These are phyloP conservation scores for Parnassius glacialis DNA, from an alignment of 2,888 invertebrate species.

Conservation along the genomic window DNA sequence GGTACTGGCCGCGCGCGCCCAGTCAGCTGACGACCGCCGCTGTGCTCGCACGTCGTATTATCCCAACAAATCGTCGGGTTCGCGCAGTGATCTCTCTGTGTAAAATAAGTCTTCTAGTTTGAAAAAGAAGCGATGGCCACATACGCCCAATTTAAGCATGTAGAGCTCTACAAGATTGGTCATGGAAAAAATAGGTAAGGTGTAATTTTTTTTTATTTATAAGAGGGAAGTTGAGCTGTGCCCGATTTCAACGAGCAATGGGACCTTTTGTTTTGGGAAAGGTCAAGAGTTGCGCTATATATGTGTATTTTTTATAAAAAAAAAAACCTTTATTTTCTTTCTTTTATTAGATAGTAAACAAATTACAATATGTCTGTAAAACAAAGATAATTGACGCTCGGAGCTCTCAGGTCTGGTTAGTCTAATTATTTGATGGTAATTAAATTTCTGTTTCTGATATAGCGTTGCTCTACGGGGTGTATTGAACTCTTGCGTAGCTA, in stretches of 20 bases:
- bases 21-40: slow-evolving; percentile 75
- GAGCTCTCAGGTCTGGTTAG: slow-evolving; percentile 10
- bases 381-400: slow-evolving; percentile 6
- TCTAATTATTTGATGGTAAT: slow-evolving; percentile 10
- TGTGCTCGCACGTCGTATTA: slow-evolving; percentile 48
- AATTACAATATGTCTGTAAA: slow-evolving; percentile 14
- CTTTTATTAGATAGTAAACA: not conserved
- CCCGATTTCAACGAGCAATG: not conserved
- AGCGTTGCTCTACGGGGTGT: slow-evolving; percentile 28
- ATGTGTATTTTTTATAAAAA: not conserved
- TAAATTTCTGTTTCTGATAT: slow-evolving; percentile 14
- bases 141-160: slow-evolving; percentile 95
- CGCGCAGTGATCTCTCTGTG: slow-evolving; percentile 44
- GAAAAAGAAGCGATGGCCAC: slow-evolving; percentile 86
- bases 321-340: not conserved
- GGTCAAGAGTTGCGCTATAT: slow-evolving; percentile 21
- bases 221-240: slow-evolving; percentile 49
- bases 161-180: slow-evolving; percentile 96
- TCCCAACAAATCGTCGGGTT: slow-evolving; percentile 32
- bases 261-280: slow-evolving; percentile 10
- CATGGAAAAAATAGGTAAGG: slow-evolving; percentile 94
- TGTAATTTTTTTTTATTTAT: slow-evolving; percentile 33
- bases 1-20: slow-evolving; percentile 69
- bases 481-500: slow-evolving; percentile 51
- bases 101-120: slow-evolving; percentile 35